Evolutionary conservation across 1,140 invertebrate genomes (phyloP).

Genomic region (Hylaeus anthracinus): DNA sequence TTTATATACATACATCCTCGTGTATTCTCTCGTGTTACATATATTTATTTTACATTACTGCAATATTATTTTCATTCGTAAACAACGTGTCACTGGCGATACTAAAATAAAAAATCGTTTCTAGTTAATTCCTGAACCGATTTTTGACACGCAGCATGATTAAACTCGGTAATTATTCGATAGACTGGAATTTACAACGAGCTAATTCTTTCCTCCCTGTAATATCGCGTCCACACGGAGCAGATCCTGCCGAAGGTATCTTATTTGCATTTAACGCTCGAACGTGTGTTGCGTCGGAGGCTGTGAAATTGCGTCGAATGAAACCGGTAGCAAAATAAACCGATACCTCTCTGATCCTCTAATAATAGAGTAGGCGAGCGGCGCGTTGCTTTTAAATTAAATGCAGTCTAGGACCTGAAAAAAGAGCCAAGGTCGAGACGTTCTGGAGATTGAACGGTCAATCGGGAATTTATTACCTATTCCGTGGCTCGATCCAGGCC

Average conservation of each 20-base stretch:
- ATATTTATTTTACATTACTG: too few species aligned
- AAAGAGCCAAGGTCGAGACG: conserved; percentile 62
- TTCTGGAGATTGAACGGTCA: conserved; percentile 59
- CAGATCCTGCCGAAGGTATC: background rate
- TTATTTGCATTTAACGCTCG: background rate
- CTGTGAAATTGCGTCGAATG: conserved; percentile 36
- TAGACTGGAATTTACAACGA: background rate
- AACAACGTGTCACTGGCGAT: too few species aligned
- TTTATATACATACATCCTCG: too few species aligned
- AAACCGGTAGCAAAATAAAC: conserved; percentile 53
- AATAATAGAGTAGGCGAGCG: conserved; percentile 61
- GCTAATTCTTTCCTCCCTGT: background rate
- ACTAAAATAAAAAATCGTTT: too few species aligned
- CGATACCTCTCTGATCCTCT: conserved; percentile 42
- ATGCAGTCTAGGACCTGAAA: conserved; percentile 56
- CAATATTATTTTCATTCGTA: too few species aligned
- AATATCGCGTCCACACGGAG: background rate
- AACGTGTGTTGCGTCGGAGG: background rate
- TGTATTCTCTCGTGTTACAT: too few species aligned
- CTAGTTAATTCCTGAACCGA: background rate
- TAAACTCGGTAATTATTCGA: background rate
- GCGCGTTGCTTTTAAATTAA: conserved; percentile 67
- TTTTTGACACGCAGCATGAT: background rate
- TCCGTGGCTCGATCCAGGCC: conserved; percentile 54
- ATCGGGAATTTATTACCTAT: conserved; percentile 49